Evolutionary conservation across 2,797 vertebrate species (phyloP).

Genomic region (Vespertilio murinus): DNA sequence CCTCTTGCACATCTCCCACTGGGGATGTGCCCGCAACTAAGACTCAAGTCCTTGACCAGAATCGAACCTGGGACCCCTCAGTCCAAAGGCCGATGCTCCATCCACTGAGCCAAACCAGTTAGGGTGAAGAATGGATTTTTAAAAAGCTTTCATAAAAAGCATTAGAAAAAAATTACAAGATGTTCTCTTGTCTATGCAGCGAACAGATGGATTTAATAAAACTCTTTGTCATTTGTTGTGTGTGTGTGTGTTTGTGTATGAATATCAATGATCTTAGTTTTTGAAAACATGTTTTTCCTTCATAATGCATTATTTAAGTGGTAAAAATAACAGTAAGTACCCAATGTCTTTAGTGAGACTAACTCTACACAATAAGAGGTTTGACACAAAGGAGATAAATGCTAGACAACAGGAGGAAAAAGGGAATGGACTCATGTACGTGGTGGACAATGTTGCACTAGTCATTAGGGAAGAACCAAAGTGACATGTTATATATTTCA

Average conservation of each 20-base stretch:
- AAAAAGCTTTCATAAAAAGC: constrained; percentile 24
- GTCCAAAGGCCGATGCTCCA: too few relatives aligned
- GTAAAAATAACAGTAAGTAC: neutral
- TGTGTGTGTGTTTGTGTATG: neutral
- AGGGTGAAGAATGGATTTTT: neutral
- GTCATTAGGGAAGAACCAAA: neutral
- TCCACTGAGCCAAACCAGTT: too few relatives aligned
- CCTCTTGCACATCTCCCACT: too few relatives aligned
- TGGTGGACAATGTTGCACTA: neutral
- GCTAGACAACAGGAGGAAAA: neutral
- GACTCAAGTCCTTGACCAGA: too few relatives aligned
- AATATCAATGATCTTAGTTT: constrained; percentile 12
- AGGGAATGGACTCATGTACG: neutral
- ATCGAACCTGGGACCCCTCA: too few relatives aligned
- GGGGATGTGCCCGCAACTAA: too few relatives aligned
- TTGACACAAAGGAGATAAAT: neutral
- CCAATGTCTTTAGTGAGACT: neutral
- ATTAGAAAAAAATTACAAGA: constrained; percentile 50
- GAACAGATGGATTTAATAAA: constrained; percentile 29
- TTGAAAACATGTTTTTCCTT: constrained; percentile 54
- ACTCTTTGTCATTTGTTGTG: constrained; percentile 18
- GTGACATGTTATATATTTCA: neutral
- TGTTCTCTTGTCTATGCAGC: constrained; percentile 24
- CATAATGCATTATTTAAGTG: constrained; percentile 32
- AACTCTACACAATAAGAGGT: neutral